Percentiles rank a stretch among this genome's conserved stretches.
phyloP scores from a whole-genome alignment of 2,113 vertebrate genomes.

The Larimichthys crocea region DNA sequence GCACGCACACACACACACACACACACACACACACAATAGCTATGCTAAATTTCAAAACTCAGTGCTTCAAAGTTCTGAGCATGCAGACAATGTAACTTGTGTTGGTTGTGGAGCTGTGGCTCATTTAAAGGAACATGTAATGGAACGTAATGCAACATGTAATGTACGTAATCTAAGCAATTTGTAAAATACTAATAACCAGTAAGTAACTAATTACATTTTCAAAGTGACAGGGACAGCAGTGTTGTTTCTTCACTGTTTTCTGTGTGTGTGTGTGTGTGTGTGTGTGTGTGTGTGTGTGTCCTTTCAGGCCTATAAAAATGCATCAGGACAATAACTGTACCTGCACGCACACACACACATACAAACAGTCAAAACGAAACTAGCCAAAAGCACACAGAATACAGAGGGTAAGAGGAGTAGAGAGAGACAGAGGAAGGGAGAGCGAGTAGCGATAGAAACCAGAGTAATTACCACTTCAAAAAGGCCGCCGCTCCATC shows the following conservation, averaged over 20 bases:
- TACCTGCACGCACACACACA: slow-evolving; percentile 15
- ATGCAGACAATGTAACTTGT: background rate
- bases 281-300: slow-evolving; percentile 20
- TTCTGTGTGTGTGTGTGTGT: background rate
- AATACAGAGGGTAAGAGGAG: slow-evolving; percentile 37
- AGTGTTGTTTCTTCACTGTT: background rate
- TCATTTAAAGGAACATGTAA: background rate
- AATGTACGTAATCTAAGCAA: background rate
- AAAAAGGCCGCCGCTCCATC: slow-evolving; percentile 71
- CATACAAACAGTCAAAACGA: background rate
- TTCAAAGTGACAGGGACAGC: background rate
- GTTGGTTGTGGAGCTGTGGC: background rate
- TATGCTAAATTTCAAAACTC: background rate
- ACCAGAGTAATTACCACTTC: slow-evolving; percentile 81
- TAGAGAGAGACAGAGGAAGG: slow-evolving; percentile 11
- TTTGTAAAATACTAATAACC: background rate
- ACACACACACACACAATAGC: background rate
- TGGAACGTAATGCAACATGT: background rate
- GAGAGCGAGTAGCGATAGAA: slow-evolving; percentile 60
- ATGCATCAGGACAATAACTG: slow-evolving; percentile 24
- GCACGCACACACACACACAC: background rate
- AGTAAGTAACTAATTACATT: background rate
- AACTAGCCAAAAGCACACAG: slow-evolving; percentile 45
- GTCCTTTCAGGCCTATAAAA: slow-evolving; percentile 30
- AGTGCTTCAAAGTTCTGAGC: background rate